These are phyloP conservation scores for Brachycybe producta DNA, from an alignment of 2,888 invertebrate genomes.

Conservation along the genomic window DNA sequence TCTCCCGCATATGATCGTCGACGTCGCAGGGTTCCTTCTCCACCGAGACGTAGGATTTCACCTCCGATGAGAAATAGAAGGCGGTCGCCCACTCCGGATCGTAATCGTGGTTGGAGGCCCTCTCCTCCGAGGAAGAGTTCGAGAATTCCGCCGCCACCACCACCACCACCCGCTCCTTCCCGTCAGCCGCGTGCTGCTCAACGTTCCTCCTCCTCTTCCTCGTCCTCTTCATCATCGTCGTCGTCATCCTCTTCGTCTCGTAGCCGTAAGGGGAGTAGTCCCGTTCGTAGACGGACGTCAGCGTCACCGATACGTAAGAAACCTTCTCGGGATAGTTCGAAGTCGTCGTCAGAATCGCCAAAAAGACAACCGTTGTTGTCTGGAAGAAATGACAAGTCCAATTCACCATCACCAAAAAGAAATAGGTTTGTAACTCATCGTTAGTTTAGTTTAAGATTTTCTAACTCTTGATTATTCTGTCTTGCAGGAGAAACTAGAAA, in stretches of 20 bases:
- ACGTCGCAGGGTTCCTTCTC: slow-evolving; percentile 7
- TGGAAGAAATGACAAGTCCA: background rate
- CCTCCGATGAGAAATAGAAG: background rate
- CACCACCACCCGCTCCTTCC: slow-evolving; percentile 6
- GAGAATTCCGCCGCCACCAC: background rate
- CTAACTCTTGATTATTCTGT: too few species aligned
- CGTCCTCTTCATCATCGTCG: slow-evolving; percentile 9
- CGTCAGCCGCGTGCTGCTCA: background rate
- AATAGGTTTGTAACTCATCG: background rate
- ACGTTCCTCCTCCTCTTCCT: slow-evolving; percentile 10
- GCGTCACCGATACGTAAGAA: too few species aligned
- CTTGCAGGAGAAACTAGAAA: too few species aligned
- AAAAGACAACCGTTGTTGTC: background rate
- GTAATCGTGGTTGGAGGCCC: slow-evolving; percentile 13
- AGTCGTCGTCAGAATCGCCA: background rate
- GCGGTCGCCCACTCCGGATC: background rate
- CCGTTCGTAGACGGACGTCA: too few species aligned
- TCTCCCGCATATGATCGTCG: slow-evolving; percentile 10
- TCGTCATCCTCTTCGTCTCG: too few species aligned
- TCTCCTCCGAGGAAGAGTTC: slow-evolving; percentile 16
- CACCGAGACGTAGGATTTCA: slow-evolving; percentile 5
- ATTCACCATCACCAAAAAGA: background rate
- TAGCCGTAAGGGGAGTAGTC: too few species aligned
- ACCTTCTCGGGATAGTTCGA: too few species aligned
- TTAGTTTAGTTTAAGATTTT: too few species aligned